Base-by-base conservation (phyloP, 92 coral and sea anemone genomes). In the Zoanthus gigantus region DNA sequence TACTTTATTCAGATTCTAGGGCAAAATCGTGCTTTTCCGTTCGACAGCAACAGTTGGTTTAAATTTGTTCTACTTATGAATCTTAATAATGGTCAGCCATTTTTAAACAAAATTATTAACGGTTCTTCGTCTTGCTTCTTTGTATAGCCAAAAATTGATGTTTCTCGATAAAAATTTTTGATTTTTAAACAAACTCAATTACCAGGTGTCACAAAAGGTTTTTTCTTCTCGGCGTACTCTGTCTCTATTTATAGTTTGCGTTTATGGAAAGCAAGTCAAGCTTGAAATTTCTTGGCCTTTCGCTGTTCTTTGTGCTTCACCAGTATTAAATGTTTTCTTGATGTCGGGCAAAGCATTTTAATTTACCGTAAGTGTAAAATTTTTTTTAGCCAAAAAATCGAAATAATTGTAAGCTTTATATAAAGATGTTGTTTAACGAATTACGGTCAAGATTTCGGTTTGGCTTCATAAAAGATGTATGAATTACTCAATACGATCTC, bases 91-190 rank as follows among this genome's bases (percentile, higher is more conserved):
- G 1, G 34, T 76, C 42, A 48, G 14, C 61, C 42, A 5, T 71
- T 46, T 52, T 81, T n/a, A 63, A 46, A 48, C 28, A 30, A 45
- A 47, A 66, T 5, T 69, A n/a, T 48, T 65, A 81, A 81, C 85
- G 74, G 85, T 47, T 66, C 63, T 81, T 66, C 18, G 18, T 81
- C 30, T 37, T 56, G 75, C 65, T 79, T 32, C 44, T 61, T 79
- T 42, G 37, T 65, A 14, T 79, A 7, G 13, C 31, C 74, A 30
- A 34, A 44, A 79, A 31, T 60, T 44, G 17, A 42, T 29, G 65
- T 63, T 66, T 18, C 65, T 30, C 3, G 32, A 28, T 12, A 10
- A 15, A 45, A 66, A 80, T n/a, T 15, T 63, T 81, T 50, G 66
- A 46, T 29, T 66, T 81, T 81, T 58, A 71, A 31, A 48, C 32